Conservation (phyloP, 2,113 vertebrate genomes). For the Lepus timidus region DNA sequence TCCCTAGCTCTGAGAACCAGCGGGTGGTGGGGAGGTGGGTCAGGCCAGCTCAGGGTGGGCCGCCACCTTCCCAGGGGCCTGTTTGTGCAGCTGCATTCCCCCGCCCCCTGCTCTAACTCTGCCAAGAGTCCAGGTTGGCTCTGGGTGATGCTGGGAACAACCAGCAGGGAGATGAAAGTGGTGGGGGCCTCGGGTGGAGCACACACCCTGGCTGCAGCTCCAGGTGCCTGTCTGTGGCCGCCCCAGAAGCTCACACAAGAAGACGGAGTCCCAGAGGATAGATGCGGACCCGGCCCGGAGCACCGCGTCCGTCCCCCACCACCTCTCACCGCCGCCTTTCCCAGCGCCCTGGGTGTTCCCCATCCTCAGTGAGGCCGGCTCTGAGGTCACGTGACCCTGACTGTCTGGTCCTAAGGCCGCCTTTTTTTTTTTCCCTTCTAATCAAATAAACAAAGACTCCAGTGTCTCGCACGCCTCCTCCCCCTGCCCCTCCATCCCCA, state of each 20-base stretch:
- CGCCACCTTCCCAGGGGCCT: slow-evolving; percentile 23
- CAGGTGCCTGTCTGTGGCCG: not conserved
- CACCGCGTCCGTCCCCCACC: fast-evolving
- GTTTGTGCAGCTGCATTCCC: slow-evolving; percentile 55
- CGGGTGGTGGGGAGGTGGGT: not conserved
- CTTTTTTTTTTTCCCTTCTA: slow-evolving; percentile 64
- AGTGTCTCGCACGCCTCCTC: slow-evolving; percentile 77
- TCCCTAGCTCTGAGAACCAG: not conserved
- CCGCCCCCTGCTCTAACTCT: not conserved
- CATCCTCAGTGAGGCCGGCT: slow-evolving; percentile 36
- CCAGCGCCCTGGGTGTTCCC: slow-evolving; percentile 71
- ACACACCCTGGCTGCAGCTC: not conserved
- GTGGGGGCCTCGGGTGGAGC: not conserved
- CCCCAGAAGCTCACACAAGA: not conserved
- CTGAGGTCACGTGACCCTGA: slow-evolving; percentile 77
- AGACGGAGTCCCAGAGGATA: not conserved
- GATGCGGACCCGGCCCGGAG: not conserved
- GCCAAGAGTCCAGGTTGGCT: slow-evolving; percentile 33
- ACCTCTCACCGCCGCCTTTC: slow-evolving; percentile 51
- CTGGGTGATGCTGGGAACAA: not conserved
- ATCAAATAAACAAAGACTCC: slow-evolving; percentile 85
- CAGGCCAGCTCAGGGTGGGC: not conserved
- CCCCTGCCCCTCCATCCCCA: slow-evolving; percentile 71
- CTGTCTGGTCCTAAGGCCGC: slow-evolving; percentile 79
- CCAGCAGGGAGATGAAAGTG: not conserved